Base-by-base conservation (phyloP, 2,797 vertebrate genomes). In the Acrocephalus scirpaceus region DNA sequence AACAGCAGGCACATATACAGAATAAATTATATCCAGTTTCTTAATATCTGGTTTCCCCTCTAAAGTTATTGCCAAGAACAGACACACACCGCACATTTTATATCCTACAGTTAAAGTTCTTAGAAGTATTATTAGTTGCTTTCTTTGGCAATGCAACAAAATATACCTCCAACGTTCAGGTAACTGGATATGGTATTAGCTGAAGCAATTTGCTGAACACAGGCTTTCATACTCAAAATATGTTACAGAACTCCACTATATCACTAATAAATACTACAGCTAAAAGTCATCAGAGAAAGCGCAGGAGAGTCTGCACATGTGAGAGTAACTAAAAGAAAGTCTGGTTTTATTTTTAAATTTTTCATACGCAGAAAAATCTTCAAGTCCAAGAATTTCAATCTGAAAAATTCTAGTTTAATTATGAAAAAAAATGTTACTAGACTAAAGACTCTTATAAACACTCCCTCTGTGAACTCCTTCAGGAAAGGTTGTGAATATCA, bases 131-230 rank as follows among this genome's bases (percentile, higher is more conserved):
- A 95, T 90, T 92, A 92, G 88, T 94, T 97, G 97, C 97, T 98
- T 98, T 97, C 86, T 96, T 98, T 98, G 98, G 98, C 97, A 97
- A 66, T 5, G 22, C 83, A 95, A 84, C 90, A 96, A 97, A 97
- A 96, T 92, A 72, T 94, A 98, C 96, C 97, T 98, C 96, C 94
- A 97, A 91, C 26, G 0, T 64, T 93, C 97, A 98, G 97, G 98
- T 98, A 98, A 98, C 93, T 91, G 93, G 97, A 98, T 96, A 98
- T 62, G 81, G 95, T 70, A 96, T 97, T 78, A 97, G 95, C 91
- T 60, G 25, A 89, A 91, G 90, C 84, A 94, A 97, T 96, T 97
- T 98, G 98, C 97, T 97, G 97, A 98, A 97, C 97, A 96, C 76
- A 13, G 93, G 81, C 83, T 97, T 98, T 97, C 91, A 16, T 93